Conservation (phyloP, 2,113 vertebrate species). For the Mustela nigripes region DNA sequence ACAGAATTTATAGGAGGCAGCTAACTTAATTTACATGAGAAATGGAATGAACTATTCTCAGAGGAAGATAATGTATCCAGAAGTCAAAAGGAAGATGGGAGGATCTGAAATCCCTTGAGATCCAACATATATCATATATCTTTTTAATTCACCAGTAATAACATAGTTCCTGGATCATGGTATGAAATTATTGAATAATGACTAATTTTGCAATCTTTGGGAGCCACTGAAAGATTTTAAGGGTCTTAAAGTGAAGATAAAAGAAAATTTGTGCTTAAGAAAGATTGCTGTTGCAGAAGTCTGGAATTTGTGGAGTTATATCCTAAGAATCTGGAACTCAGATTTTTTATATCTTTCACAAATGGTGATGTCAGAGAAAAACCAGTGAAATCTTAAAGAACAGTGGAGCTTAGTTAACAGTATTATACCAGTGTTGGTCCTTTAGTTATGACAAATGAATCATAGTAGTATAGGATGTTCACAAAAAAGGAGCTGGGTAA, state of each 20-base stretch:
- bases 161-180: background rate
- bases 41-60: background rate
- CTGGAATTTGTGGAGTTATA: background rate
- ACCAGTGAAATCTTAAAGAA: background rate
- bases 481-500: background rate
- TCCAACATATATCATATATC: background rate
- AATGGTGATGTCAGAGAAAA: background rate
- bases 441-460: background rate
- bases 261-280: background rate
- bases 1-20: background rate
- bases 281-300: background rate
- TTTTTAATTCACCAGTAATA: background rate
- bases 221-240: background rate
- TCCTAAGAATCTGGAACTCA: background rate
- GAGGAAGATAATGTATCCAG: background rate
- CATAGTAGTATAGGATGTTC: no score
- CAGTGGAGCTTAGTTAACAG: background rate
- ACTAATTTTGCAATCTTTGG: background rate
- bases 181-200: background rate
- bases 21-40: background rate
- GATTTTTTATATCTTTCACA: background rate
- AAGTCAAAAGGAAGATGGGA: background rate
- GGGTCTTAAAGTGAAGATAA: background rate
- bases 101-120: background rate
- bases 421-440: background rate